phyloP scores from a whole-genome alignment of 2,797 vertebrate species.

The Brachyalestes nurse region DNA sequence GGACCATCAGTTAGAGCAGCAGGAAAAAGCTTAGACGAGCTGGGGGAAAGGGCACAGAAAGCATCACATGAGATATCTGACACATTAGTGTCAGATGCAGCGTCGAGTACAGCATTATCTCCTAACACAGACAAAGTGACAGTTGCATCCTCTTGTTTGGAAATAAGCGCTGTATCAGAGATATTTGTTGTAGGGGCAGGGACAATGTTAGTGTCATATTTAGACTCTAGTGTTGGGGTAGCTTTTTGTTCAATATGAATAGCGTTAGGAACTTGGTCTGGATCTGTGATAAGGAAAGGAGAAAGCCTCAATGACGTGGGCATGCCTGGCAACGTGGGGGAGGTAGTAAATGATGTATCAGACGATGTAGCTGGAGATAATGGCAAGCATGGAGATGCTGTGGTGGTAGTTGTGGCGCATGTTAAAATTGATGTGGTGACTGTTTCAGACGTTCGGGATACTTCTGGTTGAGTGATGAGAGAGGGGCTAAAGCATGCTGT shows the following conservation, averaged over 20 bases:
- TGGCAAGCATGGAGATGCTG: neutral
- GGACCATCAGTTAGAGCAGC: neutral
- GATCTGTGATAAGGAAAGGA: conserved; percentile 8
- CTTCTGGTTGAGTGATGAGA: conserved; percentile 6
- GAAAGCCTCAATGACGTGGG: neutral
- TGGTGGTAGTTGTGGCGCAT: conserved; percentile 3
- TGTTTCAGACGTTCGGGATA: conserved; percentile 3
- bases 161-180: neutral
- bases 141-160: conserved; percentile 11
- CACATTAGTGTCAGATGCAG: conserved; percentile 12
- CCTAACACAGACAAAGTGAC: conserved; percentile 20
- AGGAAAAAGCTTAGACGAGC: conserved; percentile 19
- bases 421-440: conserved; percentile 15
- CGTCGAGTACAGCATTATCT: conserved; percentile 9
- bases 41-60: neutral
- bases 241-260: conserved; percentile 18
- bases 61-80: neutral
- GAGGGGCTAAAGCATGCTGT: neutral
- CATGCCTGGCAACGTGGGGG: neutral
- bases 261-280: conserved; percentile 13
- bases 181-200: neutral
- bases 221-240: conserved; percentile 16
- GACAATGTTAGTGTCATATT: conserved; percentile 7
- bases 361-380: conserved; percentile 11
- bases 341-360: neutral